phyloP scores from a whole-genome alignment of 2,888 invertebrate species.

The Drosophila ezoana region DNA sequence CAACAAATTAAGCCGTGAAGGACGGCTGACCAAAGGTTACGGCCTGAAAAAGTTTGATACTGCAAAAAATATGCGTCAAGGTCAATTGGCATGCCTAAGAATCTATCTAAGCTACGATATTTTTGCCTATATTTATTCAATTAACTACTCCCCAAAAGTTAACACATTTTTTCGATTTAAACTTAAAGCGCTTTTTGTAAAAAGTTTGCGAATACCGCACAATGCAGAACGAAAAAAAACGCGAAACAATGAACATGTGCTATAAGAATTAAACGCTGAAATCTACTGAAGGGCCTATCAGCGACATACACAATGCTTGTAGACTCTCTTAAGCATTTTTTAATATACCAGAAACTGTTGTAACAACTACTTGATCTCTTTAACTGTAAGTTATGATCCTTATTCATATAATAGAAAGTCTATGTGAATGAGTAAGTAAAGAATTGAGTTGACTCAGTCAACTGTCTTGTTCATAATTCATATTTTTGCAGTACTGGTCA shows the following conservation, averaged over 20 bases:
- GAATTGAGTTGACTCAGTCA: too few relatives aligned
- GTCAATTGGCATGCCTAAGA: conserved; percentile 3
- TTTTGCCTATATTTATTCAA: neutral
- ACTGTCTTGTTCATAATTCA: too few relatives aligned
- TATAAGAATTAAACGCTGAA: neutral
- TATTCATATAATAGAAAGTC: too few relatives aligned
- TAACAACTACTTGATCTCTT: too few relatives aligned
- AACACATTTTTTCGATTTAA: neutral
- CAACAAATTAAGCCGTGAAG: conserved; percentile 35
- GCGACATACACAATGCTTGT: too few relatives aligned
- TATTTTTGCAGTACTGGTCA: too few relatives aligned
- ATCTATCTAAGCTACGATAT: neutral
- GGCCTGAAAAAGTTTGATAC: conserved; percentile 7
- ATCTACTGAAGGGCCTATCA: neutral
- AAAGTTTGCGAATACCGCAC: neutral
- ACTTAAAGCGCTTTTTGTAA: too few relatives aligned
- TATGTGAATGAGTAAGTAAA: too few relatives aligned
- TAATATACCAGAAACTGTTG: too few relatives aligned
- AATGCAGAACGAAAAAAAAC: neutral
- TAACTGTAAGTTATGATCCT: too few relatives aligned
- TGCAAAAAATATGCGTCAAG: conserved; percentile 25
- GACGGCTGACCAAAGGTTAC: conserved; percentile 38
- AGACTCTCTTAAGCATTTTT: too few relatives aligned
- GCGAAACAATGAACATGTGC: neutral
- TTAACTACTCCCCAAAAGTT: neutral